These are phyloP conservation scores for Pachypsylla venusta DNA, from an alignment of 1,140 invertebrate genomes.

Conservation along the genomic window DNA sequence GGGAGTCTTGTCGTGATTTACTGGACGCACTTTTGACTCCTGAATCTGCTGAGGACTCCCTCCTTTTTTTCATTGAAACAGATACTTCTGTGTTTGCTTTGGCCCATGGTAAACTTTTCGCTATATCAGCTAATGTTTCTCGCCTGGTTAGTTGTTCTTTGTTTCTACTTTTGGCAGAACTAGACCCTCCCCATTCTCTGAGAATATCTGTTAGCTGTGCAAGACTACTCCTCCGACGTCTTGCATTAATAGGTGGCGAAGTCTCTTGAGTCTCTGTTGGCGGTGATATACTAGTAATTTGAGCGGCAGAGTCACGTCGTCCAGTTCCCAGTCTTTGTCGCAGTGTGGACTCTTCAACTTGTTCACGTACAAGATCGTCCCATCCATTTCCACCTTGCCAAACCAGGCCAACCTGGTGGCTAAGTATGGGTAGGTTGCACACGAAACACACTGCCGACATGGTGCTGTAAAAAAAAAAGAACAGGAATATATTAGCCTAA, in stretches of 20 bases:
- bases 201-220: conserved; percentile 76
- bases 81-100: conserved; percentile 31
- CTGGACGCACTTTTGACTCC: conserved; percentile 57
- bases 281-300: conserved; percentile 68
- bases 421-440: conserved; percentile 84
- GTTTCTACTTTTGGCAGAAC: conserved; percentile 27
- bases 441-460: conserved; percentile 90
- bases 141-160: conserved; percentile 54
- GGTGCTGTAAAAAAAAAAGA: conserved; percentile 46
- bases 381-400: conserved; percentile 86
- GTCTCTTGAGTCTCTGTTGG: conserved; percentile 50
- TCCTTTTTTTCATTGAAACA: conserved; percentile 39
- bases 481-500: neutral
- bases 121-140: conserved; percentile 70
- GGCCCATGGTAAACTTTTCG: conserved; percentile 52
- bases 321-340: conserved; percentile 49
- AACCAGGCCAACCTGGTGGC: conserved; percentile 79
- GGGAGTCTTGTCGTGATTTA: conserved; percentile 51
- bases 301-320: conserved; percentile 68
- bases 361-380: conserved; percentile 74
- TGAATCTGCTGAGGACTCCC: conserved; percentile 67
- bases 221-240: conserved; percentile 61
- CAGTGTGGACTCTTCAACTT: conserved; percentile 67
- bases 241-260: conserved; percentile 41
- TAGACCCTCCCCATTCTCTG: conserved; percentile 58